phyloP scores from a whole-genome alignment of 2,797 vertebrate genomes.

The Champsocephalus esox region DNA sequence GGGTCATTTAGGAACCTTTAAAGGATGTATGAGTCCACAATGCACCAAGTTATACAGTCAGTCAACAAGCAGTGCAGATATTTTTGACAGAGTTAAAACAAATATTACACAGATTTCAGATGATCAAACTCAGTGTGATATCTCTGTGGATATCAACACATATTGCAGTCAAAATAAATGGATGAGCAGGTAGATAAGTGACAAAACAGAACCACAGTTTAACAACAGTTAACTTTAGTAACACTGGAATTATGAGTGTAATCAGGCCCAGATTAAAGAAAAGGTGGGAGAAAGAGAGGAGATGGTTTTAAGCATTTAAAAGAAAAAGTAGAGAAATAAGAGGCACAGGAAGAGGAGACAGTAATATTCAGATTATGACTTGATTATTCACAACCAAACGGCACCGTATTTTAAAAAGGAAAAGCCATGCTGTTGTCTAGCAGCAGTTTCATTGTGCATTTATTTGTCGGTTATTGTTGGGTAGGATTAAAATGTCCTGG shows the following conservation, averaged over 20 bases:
- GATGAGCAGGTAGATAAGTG: too few species aligned
- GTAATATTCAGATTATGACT: neutral
- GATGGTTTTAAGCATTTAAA: neutral
- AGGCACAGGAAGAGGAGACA: neutral
- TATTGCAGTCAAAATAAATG: too few species aligned
- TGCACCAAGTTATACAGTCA: neutral
- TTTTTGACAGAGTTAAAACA: neutral
- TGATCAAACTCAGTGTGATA: neutral
- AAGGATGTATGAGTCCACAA: neutral
- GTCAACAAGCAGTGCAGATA: neutral
- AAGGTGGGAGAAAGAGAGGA: neutral
- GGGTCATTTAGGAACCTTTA: neutral
- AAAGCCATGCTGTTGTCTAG: neutral
- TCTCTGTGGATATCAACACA: neutral
- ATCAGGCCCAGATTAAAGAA: neutral
- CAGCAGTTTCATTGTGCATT: too few species aligned
- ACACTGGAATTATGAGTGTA: neutral
- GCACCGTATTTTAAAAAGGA: neutral
- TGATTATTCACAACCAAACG: neutral
- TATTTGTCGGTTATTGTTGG: too few species aligned
- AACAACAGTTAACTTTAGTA: neutral
- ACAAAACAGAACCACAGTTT: neutral
- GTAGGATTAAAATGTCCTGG: too few species aligned
- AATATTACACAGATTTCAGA: neutral
- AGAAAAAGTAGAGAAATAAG: neutral